A percentile compares a stretch with the other conserved stretches of the same genome.
These are phyloP conservation scores for Amphiprion clarkii DNA, from an alignment of 2,797 vertebrate species.

Conservation along the genomic window DNA sequence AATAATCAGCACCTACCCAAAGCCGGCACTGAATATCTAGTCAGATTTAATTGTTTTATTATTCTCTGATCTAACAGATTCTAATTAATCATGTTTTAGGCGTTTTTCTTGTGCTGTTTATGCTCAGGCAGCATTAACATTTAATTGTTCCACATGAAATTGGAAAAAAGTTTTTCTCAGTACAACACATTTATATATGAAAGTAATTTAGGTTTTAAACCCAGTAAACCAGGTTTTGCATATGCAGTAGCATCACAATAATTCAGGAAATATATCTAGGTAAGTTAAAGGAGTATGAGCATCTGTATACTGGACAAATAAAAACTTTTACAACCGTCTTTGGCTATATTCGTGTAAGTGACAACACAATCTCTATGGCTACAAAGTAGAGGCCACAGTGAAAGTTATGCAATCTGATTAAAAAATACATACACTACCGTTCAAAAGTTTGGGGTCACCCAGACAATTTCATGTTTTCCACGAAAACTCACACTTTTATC, in stretches of 20 bases:
- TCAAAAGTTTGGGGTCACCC: too few relatives aligned
- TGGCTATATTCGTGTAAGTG: too few relatives aligned
- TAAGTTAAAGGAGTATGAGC: too few relatives aligned
- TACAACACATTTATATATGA: too few relatives aligned
- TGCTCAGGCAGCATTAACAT: background rate
- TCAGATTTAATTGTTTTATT: background rate
- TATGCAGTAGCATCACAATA: too few relatives aligned
- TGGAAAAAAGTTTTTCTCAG: background rate
- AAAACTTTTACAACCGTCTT: background rate
- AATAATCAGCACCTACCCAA: background rate
- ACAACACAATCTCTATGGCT: too few relatives aligned
- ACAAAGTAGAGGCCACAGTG: too few relatives aligned
- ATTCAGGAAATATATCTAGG: too few relatives aligned
- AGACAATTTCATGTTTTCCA: too few relatives aligned
- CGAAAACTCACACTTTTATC: too few relatives aligned
- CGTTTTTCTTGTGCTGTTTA: background rate
- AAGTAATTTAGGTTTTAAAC: background rate
- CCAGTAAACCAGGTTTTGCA: too few relatives aligned
- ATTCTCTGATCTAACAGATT: background rate
- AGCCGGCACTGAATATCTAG: background rate
- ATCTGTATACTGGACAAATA: background rate
- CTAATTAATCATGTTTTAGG: too few relatives aligned
- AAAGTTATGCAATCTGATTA: background rate
- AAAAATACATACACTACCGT: background rate
- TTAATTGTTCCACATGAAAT: background rate